Conservation (phyloP, 35 echinoderm and acorn worm species). For the Ophioderma brevispina region DNA sequence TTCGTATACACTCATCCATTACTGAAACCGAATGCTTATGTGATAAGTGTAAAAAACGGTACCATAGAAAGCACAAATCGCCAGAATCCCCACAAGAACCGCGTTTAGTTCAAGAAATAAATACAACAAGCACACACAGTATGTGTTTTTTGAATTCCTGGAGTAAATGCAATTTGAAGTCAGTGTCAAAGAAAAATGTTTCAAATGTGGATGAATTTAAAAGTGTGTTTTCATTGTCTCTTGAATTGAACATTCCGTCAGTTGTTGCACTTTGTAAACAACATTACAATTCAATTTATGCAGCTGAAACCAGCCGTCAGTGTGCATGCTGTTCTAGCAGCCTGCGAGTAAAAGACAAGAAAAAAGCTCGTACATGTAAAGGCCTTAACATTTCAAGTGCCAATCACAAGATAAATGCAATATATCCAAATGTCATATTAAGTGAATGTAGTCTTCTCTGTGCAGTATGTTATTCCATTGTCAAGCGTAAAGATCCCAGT, state of each 20-base stretch:
- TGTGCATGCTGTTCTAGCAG: neutral
- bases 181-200: neutral
- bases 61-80: neutral
- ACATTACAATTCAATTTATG: slow-evolving; percentile 3
- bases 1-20: neutral
- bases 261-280: slow-evolving; percentile 1
- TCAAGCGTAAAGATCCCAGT: neutral
- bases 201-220: neutral
- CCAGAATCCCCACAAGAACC: too few relatives aligned
- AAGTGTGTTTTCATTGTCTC: neutral
- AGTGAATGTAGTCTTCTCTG: neutral
- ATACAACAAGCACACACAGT: neutral
- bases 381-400: neutral
- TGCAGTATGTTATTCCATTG: neutral
- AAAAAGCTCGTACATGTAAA: neutral
- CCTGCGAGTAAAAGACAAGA: neutral
- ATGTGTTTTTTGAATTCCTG: neutral
- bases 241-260: neutral
- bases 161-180: neutral
- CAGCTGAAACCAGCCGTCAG: neutral
- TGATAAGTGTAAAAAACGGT: neutral
- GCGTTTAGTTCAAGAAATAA: neutral
- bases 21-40: neutral
- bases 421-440: neutral
- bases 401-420: neutral